A percentile compares a stretch with the other conserved stretches of the same genome.
Conservation (phyloP, 2,113 vertebrate species). For the Catharus bicknelli region DNA sequence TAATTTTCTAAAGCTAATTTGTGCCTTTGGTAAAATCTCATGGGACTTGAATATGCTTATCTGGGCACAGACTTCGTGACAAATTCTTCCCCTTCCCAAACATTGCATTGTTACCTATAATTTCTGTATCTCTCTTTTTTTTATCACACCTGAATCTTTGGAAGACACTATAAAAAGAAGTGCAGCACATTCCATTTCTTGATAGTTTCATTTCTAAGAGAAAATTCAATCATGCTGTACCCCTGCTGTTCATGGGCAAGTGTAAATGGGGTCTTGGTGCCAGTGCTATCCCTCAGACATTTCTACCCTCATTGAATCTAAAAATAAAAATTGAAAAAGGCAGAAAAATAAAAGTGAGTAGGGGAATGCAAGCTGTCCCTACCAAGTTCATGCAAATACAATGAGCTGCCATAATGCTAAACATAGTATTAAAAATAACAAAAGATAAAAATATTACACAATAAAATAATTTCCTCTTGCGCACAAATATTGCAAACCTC, state of each 20-base stretch:
- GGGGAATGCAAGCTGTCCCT: neutral
- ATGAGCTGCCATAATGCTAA: neutral
- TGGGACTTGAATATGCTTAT: neutral
- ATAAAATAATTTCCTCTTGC: neutral
- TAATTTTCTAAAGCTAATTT: neutral
- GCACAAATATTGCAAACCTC: neutral
- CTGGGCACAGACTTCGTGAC: neutral
- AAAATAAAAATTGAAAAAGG: neutral
- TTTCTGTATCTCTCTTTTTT: neutral
- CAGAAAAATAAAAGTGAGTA: neutral
- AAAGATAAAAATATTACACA: neutral
- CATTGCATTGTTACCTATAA: neutral
- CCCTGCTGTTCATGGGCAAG: neutral
- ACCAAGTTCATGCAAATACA: neutral
- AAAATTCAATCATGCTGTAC: neutral
- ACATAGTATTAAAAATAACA: neutral
- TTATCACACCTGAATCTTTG: neutral
- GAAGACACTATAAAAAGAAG: neutral
- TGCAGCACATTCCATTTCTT: neutral
- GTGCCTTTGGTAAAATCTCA: neutral
- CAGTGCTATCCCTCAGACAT: neutral
- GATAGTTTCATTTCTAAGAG: constrained; percentile 20
- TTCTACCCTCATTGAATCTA: neutral
- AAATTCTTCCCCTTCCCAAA: neutral
- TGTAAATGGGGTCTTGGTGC: neutral